A percentile compares a stretch with the other conserved stretches of the same genome.
Conservation (phyloP, 2,888 invertebrate species). For the Hirtodrosophila alboralis region DNA sequence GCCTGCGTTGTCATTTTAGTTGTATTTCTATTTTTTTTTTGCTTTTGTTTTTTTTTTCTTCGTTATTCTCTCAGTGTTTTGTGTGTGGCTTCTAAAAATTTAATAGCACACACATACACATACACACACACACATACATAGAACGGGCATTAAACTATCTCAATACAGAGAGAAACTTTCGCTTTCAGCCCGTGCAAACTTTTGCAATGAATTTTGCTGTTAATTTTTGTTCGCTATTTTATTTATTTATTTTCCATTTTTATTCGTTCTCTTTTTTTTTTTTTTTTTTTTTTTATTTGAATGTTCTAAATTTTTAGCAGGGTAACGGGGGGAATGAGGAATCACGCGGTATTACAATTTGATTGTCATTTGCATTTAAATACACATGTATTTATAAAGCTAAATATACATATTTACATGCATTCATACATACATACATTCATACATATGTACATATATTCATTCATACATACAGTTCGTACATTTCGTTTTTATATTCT, state of each 20-base stretch:
- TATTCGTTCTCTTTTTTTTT: conserved; percentile 11
- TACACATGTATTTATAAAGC: too few relatives aligned
- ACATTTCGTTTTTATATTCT: conserved; percentile 18
- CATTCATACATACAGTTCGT: background rate
- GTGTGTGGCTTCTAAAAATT: conserved; percentile 42
- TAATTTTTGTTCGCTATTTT: conserved; percentile 38
- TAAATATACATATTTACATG: too few relatives aligned
- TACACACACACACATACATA: conserved; percentile 2
- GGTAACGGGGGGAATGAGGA: conserved; percentile 15
- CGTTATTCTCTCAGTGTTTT: conserved; percentile 20
- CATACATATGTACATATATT: conserved; percentile 5
- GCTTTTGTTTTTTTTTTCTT: conserved; percentile 27
- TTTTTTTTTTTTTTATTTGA: conserved; percentile 18
- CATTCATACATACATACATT: background rate
- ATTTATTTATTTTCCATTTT: conserved; percentile 29
- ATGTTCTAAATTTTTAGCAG: conserved; percentile 42
- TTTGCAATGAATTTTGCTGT: conserved; percentile 57
- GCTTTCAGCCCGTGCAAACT: conserved; percentile 51
- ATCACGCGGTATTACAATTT: conserved; percentile 63
- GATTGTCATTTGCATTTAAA: conserved; percentile 22
- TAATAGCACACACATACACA: conserved; percentile 39
- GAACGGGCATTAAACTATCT: conserved; percentile 57
- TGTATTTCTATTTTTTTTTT: conserved; percentile 15
- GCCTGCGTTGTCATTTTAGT: conserved; percentile 1
- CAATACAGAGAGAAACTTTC: conserved; percentile 57